Base-by-base conservation (phyloP, 2,888 invertebrate genomes). In the Gisinianus flammeolus region DNA sequence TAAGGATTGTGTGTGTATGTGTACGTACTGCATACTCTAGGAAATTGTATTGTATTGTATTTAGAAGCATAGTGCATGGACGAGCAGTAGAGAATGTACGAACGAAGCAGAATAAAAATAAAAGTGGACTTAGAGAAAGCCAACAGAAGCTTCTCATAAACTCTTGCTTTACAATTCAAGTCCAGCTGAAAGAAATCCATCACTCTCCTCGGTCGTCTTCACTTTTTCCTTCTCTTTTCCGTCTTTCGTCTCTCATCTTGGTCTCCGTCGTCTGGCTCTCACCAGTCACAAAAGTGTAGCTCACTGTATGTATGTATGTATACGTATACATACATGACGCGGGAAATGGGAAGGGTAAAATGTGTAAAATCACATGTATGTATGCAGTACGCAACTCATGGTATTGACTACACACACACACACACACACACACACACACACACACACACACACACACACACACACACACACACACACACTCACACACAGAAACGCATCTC, bases 161-260 rank as follows among this genome's bases (percentile, higher is more conserved):
- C 78, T 78, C 78, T 78, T 71, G 31, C 58, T 78, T 78, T 70
- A 70, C 78, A 78, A 78, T 78, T 78, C 78, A 69, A 78, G 78
- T 78, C 74, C 62, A 74, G 44, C 69, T 31, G 35, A 28, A 74
- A 72, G 78, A 78, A 69, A 78, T 78, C 78, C 78, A 78, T 78
- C 78, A 78, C 78, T 74, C 70, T 35, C 58, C n/a, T n/a, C n/a
- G n/a, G n/a, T n/a, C 56, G 30, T 44, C 35, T 44, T 68, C 67
- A 16, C 28, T 6, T 31, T 19, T 8, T 19, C 35, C 35, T 44
- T 19, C 67, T 0, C 1, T 44, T 44, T 44, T 19, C 19, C 44
- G 16, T 16, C 19, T 44, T 44, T 44, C 44, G 12, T 19, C 44
- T 44, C 44, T 44, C 19, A 19, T 44, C 35, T 12, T 35, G 6